Conservation (phyloP, 2,113 vertebrate species). For the Corythornis madagascariensis region DNA sequence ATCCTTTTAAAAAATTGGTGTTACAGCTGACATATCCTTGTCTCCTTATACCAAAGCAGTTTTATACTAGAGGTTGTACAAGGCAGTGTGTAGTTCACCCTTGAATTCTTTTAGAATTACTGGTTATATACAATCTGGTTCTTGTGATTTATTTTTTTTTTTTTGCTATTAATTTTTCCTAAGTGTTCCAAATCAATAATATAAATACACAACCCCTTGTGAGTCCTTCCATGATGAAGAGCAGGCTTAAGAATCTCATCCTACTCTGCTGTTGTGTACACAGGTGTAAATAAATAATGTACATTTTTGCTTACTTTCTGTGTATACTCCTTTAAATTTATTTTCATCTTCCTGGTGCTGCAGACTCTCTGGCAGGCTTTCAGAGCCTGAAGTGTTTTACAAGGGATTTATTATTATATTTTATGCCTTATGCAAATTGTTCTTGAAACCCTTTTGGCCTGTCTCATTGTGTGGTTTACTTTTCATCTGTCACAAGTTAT, state of each 20-base stretch:
- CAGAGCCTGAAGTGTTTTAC: conserved; percentile 8
- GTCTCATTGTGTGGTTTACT: background rate
- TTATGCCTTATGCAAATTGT: conserved; percentile 18
- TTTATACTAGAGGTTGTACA: background rate
- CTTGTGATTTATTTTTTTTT: background rate
- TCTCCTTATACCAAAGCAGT: background rate
- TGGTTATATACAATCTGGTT: background rate
- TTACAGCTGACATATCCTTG: background rate
- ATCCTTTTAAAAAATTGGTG: background rate
- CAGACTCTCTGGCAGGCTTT: background rate
- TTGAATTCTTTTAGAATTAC: background rate
- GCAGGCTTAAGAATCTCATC: background rate
- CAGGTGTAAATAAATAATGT: background rate
- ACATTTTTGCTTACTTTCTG: background rate
- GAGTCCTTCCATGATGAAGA: background rate
- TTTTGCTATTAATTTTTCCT: background rate
- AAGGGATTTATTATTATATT: conserved; percentile 42
- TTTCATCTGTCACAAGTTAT: conserved; percentile 6
- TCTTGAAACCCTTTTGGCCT: background rate
- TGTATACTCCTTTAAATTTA: background rate
- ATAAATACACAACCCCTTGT: background rate
- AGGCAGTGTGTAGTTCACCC: background rate
- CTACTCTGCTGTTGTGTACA: background rate
- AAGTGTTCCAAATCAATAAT: background rate
- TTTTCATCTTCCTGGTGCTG: background rate